Percentiles rank a stretch among this genome's conserved stretches.
Conservation (phyloP, 2,113 vertebrate genomes). For the Panurus biarmicus region DNA sequence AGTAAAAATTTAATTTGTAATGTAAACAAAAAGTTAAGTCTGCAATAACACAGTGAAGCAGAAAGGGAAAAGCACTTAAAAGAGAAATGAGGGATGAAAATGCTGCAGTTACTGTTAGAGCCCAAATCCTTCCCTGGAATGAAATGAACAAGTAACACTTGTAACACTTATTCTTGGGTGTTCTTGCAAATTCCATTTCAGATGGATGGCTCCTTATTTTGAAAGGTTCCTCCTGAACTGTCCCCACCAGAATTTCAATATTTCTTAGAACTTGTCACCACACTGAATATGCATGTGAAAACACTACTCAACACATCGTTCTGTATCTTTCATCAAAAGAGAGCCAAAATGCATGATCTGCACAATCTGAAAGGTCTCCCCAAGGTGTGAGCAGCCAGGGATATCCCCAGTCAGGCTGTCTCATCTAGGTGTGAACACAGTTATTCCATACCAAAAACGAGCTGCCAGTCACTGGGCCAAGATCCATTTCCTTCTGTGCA, state of each 20-base stretch:
- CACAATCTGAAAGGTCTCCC: background rate
- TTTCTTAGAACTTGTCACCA: background rate
- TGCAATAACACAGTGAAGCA: background rate
- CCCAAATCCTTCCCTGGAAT: background rate
- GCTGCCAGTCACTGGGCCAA: constrained; percentile 71
- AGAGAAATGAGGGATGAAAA: background rate
- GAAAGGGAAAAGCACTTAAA: background rate
- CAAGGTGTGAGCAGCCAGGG: background rate
- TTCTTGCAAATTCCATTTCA: background rate
- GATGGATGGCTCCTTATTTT: background rate
- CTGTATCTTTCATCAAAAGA: background rate
- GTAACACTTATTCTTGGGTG: background rate
- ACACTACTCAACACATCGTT: rapidly evolving
- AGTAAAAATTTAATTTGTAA: background rate
- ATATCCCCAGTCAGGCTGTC: background rate
- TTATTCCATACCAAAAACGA: constrained; percentile 81
- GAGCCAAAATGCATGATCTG: background rate
- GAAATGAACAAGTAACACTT: background rate
- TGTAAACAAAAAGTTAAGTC: background rate
- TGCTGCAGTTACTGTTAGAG: background rate
- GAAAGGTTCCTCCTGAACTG: background rate
- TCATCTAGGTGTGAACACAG: background rate
- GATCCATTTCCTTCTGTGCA: constrained; percentile 80
- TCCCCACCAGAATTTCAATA: background rate
- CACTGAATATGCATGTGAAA: background rate